Conservation (phyloP, 2,888 invertebrate genomes). For the Artemia sp. region DNA sequence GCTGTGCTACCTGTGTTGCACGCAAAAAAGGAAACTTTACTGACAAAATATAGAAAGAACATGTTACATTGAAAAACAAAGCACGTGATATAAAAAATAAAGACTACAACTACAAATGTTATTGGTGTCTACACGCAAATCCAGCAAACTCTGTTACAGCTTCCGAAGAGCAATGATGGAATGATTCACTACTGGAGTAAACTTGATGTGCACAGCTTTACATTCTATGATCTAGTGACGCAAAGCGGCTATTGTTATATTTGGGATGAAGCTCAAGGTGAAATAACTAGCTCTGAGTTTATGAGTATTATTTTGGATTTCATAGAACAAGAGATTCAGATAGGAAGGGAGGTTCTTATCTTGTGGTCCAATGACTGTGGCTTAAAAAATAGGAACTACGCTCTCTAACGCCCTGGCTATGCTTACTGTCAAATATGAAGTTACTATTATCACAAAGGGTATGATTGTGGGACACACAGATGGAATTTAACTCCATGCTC, state of each 20-base stretch:
- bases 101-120: neutral
- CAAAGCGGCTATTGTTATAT: neutral
- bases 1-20: neutral
- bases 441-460: no score
- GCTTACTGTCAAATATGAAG: no score
- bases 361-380: no score
- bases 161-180: slow-evolving; percentile 11
- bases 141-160: neutral
- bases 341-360: no score
- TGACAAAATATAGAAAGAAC: neutral
- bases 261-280: neutral
- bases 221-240: neutral
- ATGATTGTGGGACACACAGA: neutral
- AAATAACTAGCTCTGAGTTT: neutral
- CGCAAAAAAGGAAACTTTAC: neutral
- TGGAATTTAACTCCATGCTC: neutral
- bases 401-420: no score
- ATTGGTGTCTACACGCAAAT: neutral
- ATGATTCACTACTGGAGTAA: neutral
- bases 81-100: neutral
- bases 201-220: neutral
- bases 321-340: no score
- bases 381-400: no score
- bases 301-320: no score
- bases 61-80: neutral